phyloP scores from a whole-genome alignment of 1,140 invertebrate species.

The Anadara kagoshimensis region DNA sequence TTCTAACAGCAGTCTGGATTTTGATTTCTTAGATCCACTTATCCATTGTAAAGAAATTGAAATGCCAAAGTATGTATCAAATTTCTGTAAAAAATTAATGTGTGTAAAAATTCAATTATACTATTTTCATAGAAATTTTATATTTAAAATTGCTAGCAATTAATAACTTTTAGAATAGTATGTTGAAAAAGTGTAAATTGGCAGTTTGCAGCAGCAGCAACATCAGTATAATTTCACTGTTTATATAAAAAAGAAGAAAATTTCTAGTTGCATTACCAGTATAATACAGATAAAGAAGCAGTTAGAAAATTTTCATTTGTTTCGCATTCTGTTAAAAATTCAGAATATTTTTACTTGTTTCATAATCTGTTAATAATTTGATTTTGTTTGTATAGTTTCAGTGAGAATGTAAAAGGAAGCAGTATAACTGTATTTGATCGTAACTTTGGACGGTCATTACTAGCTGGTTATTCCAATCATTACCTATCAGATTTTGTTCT shows the following conservation, averaged over 20 bases:
- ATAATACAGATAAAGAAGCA: too few species aligned
- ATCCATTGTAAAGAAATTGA: conserved; percentile 62
- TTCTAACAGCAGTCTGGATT: conserved; percentile 60
- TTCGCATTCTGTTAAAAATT: too few species aligned
- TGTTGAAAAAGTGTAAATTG: neutral
- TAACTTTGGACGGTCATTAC: conserved; percentile 76
- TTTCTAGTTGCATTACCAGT: too few species aligned
- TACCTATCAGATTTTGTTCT: conserved; percentile 86
- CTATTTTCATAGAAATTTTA: neutral
- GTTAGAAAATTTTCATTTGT: too few species aligned
- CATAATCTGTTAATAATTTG: too few species aligned
- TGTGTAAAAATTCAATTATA: neutral
- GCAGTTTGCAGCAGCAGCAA: too few species aligned
- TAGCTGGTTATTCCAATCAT: conserved; percentile 81
- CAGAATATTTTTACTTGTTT: too few species aligned
- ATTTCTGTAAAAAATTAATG: neutral
- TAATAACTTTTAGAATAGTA: neutral
- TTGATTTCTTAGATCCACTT: conserved; percentile 63
- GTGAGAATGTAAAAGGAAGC: conserved; percentile 33
- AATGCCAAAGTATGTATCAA: conserved; percentile 60
- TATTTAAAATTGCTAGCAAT: neutral
- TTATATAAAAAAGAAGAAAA: too few species aligned
- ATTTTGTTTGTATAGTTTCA: neutral
- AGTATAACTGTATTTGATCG: conserved; percentile 61
- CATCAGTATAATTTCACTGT: too few species aligned